phyloP scores from a whole-genome alignment of 2,888 invertebrate genomes.

The Tenthredo mesomela region DNA sequence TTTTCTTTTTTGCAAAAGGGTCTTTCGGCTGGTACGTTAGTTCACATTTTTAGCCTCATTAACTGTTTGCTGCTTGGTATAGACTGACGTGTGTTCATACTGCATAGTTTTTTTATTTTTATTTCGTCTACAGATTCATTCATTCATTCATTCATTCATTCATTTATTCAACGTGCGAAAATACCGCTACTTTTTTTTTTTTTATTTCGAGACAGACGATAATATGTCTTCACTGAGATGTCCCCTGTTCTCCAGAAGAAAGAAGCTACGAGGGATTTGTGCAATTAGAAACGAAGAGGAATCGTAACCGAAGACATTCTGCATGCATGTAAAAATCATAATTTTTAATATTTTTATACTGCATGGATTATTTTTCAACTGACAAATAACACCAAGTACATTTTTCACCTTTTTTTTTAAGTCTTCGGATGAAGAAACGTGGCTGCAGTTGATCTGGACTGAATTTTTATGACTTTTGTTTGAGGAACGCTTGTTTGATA shows the following conservation, averaged over 20 bases:
- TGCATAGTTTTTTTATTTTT: background rate
- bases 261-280: background rate
- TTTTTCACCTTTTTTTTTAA: background rate
- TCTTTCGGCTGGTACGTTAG: background rate
- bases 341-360: background rate
- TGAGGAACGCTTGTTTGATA: no score
- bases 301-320: background rate
- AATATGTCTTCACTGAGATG: no score
- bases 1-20: conserved; percentile 33
- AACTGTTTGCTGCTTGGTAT: background rate
- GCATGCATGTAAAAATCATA: background rate
- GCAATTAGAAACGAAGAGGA: background rate
- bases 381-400: background rate
- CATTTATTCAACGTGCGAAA: background rate
- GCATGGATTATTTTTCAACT: background rate
- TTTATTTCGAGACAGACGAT: no score
- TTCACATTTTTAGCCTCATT: background rate
- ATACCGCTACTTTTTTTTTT: background rate
- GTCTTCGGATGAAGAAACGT: background rate
- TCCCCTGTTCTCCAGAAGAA: background rate
- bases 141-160: background rate
- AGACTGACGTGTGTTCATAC: background rate
- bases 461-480: background rate
- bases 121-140: background rate
- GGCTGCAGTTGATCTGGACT: background rate